These are phyloP conservation scores for Copsychus sechellarum DNA, from an alignment of 2,113 vertebrate species.

Conservation along the genomic window DNA sequence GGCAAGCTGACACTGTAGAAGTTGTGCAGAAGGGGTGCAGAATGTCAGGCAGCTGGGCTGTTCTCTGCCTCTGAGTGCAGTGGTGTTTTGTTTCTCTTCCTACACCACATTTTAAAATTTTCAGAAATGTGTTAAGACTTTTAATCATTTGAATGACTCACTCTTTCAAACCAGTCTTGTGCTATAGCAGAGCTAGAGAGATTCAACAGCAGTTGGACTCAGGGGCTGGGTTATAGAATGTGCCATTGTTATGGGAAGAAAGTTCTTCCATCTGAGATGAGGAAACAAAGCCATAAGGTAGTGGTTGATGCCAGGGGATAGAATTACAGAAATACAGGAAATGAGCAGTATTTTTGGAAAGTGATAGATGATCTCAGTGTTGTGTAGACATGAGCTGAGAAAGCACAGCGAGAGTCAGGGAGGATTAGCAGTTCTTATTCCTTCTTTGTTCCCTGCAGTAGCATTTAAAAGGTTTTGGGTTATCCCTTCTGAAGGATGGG, in stretches of 20 bases:
- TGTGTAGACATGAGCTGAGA: neutral
- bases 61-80: neutral
- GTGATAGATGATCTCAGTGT: neutral
- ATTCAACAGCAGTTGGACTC: neutral
- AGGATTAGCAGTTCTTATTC: neutral
- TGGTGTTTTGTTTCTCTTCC: neutral
- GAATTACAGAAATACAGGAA: neutral
- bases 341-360: neutral
- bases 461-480: neutral
- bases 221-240: neutral
- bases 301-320: neutral
- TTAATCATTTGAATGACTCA: slow-evolving; percentile 33
- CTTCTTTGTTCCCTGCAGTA: neutral
- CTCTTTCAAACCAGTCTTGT: neutral
- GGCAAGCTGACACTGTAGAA: neutral
- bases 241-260: neutral
- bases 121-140: neutral
- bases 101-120: neutral
- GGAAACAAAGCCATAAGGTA: neutral
- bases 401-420: neutral
- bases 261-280: neutral
- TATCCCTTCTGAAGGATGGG: neutral
- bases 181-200: neutral
- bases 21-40: neutral
- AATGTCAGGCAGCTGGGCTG: neutral